Evolutionary conservation across 2,888 invertebrate genomes (phyloP), one percentile per base, ranked within the genome.

Genomic region (Liopterus haemorrhoidalis): DNA sequence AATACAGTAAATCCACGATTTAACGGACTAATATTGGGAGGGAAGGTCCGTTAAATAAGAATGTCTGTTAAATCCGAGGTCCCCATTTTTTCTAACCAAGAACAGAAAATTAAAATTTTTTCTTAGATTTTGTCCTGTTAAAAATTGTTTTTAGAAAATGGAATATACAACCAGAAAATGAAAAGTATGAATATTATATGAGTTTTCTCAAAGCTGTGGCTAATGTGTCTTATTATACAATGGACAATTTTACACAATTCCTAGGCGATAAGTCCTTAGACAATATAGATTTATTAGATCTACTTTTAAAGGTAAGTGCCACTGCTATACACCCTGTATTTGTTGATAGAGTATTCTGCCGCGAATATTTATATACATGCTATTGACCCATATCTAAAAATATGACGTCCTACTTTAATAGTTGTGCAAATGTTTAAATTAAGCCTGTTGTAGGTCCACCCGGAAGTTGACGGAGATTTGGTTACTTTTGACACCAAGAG

Each of bases 171-270:
- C 54, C 61, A 16, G 53, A 62, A 1, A 62, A 73, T 46, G 58
- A 65, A 42, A 68, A 70, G 18, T 75, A 68, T 49, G 58, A 65
- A 8, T 71, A 73, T 51, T 72, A 72, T 37, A 57, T 67, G 54
- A 64, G 70, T 37, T 75, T 73, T 51, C 55, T 73, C 0, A 62
- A 64, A 49, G 59, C 65, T 4, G 65, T 74, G 8, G 62, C 72
- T 3, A 73, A 74, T 59, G 57, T 70, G n/a, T 70, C 69, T 0
- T 70, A 67, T 25, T 53, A 56, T 12, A 69, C 65, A 48, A 66
- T 73, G 50, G 55, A 54, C 0, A 60, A 63, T 21, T 58, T 75
- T 37, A 56, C 63, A 1, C 61, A 58, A 24, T 75, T 66, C 50
- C 59, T 65, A 24, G 58, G 68, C 43, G 72, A 74, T 51, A 57